phyloP scores from a whole-genome alignment of 2,113 vertebrate species.

The Xiphophorus couchianus region DNA sequence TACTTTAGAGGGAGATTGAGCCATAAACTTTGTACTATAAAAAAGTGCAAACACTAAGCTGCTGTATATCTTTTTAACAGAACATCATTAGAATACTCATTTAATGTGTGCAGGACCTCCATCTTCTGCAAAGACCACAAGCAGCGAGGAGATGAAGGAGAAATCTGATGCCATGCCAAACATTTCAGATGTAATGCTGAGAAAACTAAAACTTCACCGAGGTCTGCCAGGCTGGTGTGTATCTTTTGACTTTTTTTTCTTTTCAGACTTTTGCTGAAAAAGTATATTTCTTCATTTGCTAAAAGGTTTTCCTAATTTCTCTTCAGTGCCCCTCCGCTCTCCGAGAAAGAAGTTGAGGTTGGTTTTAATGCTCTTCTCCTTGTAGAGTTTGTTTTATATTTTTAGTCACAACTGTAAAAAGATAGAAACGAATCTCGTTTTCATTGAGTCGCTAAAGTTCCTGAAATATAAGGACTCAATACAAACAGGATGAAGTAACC shows the following conservation, averaged over 20 bases:
- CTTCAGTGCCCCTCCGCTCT: constrained; percentile 91
- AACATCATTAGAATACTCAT: not conserved
- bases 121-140: constrained; percentile 59
- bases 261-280: not conserved
- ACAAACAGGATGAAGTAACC: too few relatives aligned
- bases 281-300: constrained; percentile 3
- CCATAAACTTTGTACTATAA: not conserved
- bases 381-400: not conserved
- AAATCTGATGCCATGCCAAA: constrained; percentile 91
- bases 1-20: not conserved
- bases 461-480: not conserved
- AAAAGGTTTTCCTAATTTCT: constrained; percentile 47
- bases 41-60: not conserved
- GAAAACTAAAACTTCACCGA: constrained; percentile 91
- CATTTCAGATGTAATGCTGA: constrained; percentile 92
- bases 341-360: constrained; percentile 98
- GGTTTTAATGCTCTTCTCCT: constrained; percentile 57
- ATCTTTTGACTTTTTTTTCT: constrained; percentile 4
- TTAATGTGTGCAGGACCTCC: constrained; percentile 75
- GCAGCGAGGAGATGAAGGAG: constrained; percentile 83
- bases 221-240: constrained; percentile 89
- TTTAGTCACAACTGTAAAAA: not conserved
- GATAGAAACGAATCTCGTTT: not conserved
- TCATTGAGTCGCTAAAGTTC: not conserved
- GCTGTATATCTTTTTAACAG: not conserved